phyloP scores from a whole-genome alignment of 2,888 invertebrate species.

The Ethmia dodecea region DNA sequence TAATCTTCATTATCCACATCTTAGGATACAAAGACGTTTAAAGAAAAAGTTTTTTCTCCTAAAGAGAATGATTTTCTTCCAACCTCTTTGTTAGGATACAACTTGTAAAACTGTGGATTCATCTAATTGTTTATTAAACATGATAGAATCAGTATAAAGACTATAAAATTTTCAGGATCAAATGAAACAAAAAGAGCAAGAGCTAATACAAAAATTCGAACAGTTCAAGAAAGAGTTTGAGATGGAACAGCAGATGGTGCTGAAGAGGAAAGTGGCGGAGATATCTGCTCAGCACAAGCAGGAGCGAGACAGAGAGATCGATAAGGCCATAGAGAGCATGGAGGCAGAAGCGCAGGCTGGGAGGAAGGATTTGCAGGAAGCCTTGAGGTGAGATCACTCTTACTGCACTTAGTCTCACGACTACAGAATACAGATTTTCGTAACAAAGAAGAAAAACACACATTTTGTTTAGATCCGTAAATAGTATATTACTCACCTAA shows the following conservation, averaged over 20 bases:
- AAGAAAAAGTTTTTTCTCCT: too few relatives aligned
- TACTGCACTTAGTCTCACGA: too few relatives aligned
- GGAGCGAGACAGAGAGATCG: slow-evolving; percentile 88
- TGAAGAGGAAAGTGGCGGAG: slow-evolving; percentile 82
- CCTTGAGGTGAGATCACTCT: slow-evolving; percentile 51
- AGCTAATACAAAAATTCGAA: slow-evolving; percentile 79
- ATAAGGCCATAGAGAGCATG: slow-evolving; percentile 82
- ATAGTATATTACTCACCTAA: too few relatives aligned
- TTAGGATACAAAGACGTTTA: too few relatives aligned
- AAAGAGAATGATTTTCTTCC: too few relatives aligned
- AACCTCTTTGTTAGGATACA: too few relatives aligned
- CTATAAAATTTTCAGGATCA: slow-evolving; percentile 29
- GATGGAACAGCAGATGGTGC: slow-evolving; percentile 76
- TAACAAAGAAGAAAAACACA: too few relatives aligned
- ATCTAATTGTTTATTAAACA: too few relatives aligned
- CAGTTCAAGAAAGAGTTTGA: slow-evolving; percentile 80
- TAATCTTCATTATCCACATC: too few relatives aligned
- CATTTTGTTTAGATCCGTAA: too few relatives aligned
- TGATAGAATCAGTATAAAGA: too few relatives aligned
- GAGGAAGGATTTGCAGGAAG: slow-evolving; percentile 79
- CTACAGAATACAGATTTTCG: too few relatives aligned
- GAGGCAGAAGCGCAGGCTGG: slow-evolving; percentile 81
- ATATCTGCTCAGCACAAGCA: slow-evolving; percentile 83
- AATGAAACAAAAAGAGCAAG: slow-evolving; percentile 78
- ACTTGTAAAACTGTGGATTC: background rate